Evolutionary conservation across 2,113 vertebrate genomes (phyloP).

Genomic region (Tauraco erythrolophus): DNA sequence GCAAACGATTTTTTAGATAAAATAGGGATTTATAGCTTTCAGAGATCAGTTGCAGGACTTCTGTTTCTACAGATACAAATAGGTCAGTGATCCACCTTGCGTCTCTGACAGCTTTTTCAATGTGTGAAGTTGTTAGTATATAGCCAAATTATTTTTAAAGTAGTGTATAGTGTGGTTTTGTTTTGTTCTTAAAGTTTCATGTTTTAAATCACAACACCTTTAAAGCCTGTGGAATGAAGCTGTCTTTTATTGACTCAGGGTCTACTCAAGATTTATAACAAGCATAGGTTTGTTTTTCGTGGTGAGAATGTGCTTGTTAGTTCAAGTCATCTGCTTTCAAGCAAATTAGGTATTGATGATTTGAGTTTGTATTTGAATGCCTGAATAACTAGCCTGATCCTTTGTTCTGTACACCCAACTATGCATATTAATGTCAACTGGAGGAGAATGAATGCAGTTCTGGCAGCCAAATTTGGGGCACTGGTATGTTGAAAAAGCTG

Average conservation of each 20-base stretch:
- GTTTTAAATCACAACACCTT: neutral
- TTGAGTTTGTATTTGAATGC: slow-evolving; percentile 3
- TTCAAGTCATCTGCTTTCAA: slow-evolving; percentile 6
- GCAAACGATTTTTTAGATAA: neutral
- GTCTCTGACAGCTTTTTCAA: neutral
- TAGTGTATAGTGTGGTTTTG: neutral
- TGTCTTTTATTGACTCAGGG: neutral
- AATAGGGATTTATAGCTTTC: neutral
- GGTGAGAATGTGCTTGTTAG: neutral
- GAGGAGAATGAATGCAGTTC: neutral
- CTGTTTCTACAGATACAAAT: neutral
- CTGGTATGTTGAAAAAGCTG: neutral
- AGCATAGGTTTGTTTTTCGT: neutral
- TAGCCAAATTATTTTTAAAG: neutral
- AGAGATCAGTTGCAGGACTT: neutral
- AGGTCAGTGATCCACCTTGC: neutral
- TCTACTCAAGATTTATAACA: neutral
- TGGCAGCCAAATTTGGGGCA: neutral
- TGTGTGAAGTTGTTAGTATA: neutral
- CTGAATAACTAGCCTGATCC: neutral
- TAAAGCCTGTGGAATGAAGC: neutral
- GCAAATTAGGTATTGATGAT: slow-evolving; percentile 39
- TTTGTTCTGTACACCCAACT: neutral
- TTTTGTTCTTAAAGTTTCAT: neutral
- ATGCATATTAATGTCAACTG: neutral